Percentiles rank a stretch among this genome's conserved stretches.
These are phyloP conservation scores for Triplophysa tibetana DNA, from an alignment of 2,113 vertebrate species.

Conservation along the genomic window DNA sequence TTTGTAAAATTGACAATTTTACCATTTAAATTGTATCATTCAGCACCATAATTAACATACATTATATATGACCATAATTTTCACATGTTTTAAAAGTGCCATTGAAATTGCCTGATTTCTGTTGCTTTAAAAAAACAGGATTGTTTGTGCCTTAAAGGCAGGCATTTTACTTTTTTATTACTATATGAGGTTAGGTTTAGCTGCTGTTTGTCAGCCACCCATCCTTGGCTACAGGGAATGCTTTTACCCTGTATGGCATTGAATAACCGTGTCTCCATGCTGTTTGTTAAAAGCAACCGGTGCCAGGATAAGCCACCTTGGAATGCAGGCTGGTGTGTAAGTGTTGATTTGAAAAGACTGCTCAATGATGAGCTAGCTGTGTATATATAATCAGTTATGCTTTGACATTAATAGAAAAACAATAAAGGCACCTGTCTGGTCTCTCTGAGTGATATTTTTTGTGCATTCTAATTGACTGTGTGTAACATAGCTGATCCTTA, in stretches of 20 bases:
- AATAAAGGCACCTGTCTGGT: not conserved
- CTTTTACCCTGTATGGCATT: slow-evolving; percentile 53
- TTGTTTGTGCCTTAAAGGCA: no score
- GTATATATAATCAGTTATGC: not conserved
- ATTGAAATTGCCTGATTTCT: no score
- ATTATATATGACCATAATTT: no score
- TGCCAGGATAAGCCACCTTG: slow-evolving; percentile 50
- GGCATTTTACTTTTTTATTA: slow-evolving; percentile 8
- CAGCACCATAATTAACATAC: no score
- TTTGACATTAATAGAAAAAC: not conserved
- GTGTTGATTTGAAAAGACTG: slow-evolving; percentile 21
- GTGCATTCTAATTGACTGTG: not conserved
- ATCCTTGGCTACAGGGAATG: slow-evolving; percentile 35
- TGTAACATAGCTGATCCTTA: not conserved
- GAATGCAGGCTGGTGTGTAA: slow-evolving; percentile 38
- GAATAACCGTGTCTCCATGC: not conserved
- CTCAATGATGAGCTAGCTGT: slow-evolving; percentile 6
- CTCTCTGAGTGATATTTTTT: not conserved
- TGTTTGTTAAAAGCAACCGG: slow-evolving; percentile 33
- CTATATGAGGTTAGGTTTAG: slow-evolving; percentile 45
- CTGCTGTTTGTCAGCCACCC: slow-evolving; percentile 15
- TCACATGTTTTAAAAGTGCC: no score
- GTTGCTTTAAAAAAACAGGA: no score
- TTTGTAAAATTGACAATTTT: no score
- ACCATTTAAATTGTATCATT: no score